Percentiles rank a stretch among this genome's conserved stretches.
Conservation (phyloP, 2,797 vertebrate species). For the Ceryle rudis region DNA sequence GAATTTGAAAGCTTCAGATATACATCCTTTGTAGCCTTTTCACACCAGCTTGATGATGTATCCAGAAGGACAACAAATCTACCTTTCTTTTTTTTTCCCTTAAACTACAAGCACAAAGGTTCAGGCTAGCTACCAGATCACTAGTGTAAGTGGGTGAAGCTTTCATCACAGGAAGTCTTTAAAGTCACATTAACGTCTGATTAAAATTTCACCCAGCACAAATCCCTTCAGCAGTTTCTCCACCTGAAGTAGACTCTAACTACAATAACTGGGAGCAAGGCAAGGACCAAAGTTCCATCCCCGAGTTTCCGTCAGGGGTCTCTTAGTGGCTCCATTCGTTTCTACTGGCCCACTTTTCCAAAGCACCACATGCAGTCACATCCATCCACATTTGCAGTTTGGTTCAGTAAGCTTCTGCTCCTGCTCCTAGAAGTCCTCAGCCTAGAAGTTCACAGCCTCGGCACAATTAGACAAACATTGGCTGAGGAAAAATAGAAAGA, state of each 20-base stretch:
- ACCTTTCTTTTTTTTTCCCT: not conserved
- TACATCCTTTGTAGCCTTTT: not conserved
- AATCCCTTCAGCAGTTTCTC: not conserved
- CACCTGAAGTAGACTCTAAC: not conserved
- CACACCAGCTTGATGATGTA: not conserved
- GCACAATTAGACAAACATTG: not conserved
- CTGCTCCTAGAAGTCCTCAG: not conserved
- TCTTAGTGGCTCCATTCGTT: not conserved
- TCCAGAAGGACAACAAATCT: not conserved
- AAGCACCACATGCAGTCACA: not conserved
- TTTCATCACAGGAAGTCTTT: not conserved
- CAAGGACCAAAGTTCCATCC: not conserved
- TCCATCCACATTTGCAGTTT: not conserved
- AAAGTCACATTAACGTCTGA: not conserved
- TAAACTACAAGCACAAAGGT: not conserved
- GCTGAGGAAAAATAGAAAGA: not conserved
- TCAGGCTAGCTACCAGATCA: not conserved
- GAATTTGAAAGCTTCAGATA: not conserved
- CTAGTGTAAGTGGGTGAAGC: not conserved
- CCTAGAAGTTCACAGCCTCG: not conserved
- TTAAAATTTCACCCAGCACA: not conserved
- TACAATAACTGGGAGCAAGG: accelerated
- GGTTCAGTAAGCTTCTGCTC: not conserved
- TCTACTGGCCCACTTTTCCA: not conserved
- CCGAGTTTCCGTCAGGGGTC: not conserved